These are phyloP conservation scores for Pangasius larnaudii DNA, from an alignment of 2,797 vertebrate species.

Conservation along the genomic window DNA sequence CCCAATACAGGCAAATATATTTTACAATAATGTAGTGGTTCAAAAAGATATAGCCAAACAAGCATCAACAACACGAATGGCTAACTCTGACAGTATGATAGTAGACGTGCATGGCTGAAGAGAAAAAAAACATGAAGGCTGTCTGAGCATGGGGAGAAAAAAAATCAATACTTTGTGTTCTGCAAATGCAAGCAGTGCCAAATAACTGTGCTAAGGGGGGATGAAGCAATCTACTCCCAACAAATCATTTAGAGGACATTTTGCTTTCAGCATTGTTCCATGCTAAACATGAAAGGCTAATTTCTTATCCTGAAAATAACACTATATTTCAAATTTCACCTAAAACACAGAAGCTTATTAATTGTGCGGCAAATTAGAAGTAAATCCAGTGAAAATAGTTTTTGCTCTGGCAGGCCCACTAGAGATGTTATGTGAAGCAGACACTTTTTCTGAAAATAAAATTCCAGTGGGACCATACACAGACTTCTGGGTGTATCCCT, in stretches of 20 bases:
- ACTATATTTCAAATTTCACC: conserved; percentile 40
- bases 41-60: conserved; percentile 52
- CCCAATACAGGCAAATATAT: not conserved
- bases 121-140: conserved; percentile 31
- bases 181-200: conserved; percentile 81
- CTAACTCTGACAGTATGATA: conserved; percentile 79
- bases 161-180: conserved; percentile 83
- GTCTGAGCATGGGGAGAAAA: conserved; percentile 51
- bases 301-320: conserved; percentile 45
- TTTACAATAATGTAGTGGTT: not conserved
- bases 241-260: conserved; percentile 67
- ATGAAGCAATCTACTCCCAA: conserved; percentile 64
- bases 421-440: not conserved
- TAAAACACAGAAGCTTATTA: conserved; percentile 24
- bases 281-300: conserved; percentile 62
- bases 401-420: not conserved
- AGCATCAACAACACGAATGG: conserved; percentile 73
- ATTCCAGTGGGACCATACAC: not conserved
- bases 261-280: conserved; percentile 71
- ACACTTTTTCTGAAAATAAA: conserved; percentile 28
- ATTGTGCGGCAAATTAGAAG: not conserved
- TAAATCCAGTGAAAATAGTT: not conserved
- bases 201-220: conserved; percentile 78
- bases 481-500: not conserved
- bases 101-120: conserved; percentile 71